phyloP scores from a whole-genome alignment of 1,140 invertebrate species.

The Orchestia grillus region DNA sequence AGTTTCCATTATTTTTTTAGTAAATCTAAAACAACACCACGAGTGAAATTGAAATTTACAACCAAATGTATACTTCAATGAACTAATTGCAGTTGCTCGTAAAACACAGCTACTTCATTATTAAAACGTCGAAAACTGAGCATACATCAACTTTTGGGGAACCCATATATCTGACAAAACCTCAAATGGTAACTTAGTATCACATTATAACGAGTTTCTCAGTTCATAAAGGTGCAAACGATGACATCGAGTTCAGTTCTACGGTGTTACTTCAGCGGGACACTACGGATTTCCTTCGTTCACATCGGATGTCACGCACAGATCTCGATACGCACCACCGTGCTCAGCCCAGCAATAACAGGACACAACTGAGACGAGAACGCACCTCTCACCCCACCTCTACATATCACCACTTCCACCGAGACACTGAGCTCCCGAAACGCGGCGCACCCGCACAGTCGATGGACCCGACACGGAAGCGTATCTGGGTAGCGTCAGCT shows the following conservation, averaged over 20 bases:
- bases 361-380: neutral
- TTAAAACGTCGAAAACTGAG: neutral
- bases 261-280: neutral
- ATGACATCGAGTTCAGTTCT: neutral
- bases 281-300: neutral
- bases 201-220: neutral
- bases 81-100: neutral
- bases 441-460: no score
- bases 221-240: neutral
- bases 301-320: neutral
- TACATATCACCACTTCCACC: neutral
- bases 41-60: neutral
- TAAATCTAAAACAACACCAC: neutral
- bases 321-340: neutral
- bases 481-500: no score
- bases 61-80: neutral
- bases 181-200: neutral
- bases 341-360: neutral
- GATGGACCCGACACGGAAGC: no score
- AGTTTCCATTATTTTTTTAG: neutral
- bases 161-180: neutral
- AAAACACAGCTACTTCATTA: neutral
- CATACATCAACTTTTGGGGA: neutral
- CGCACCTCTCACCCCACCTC: no score
- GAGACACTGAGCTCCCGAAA: neutral